phyloP scores from a whole-genome alignment of 2,113 vertebrate genomes.

The Sterna hirundo region DNA sequence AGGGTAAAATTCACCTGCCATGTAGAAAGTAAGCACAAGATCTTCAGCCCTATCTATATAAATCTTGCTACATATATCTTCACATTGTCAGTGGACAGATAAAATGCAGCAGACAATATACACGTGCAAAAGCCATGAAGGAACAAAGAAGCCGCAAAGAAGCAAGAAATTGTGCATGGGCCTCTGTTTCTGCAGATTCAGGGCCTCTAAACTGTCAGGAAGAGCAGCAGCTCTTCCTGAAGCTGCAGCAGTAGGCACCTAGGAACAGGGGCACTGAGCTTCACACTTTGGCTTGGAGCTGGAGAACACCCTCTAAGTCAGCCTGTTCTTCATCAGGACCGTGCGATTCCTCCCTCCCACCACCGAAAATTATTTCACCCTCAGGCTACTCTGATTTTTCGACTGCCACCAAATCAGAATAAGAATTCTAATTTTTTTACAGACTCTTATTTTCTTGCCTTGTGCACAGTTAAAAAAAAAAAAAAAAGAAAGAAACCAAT shows the following conservation, averaged over 20 bases:
- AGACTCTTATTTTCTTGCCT: not conserved
- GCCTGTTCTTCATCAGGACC: not conserved
- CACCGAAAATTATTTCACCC: not conserved
- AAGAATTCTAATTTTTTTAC: not conserved
- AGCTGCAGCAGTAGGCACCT: not conserved
- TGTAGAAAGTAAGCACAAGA: not conserved
- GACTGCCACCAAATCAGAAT: not conserved
- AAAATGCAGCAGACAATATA: not conserved
- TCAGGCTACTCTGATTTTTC: not conserved
- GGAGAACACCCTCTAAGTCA: not conserved
- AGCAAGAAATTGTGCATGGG: not conserved
- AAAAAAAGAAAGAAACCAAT: constrained; percentile 3
- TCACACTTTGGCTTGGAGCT: not conserved
- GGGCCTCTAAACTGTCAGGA: not conserved
- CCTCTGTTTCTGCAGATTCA: not conserved
- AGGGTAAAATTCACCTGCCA: not conserved
- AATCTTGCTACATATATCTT: not conserved
- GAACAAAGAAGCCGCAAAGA: not conserved
- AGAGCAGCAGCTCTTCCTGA: not conserved
- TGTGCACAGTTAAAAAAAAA: constrained; percentile 15
- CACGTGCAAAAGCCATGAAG: not conserved
- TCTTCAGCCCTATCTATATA: not conserved
- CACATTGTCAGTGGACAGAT: not conserved
- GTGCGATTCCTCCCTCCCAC: not conserved
- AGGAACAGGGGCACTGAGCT: not conserved